Evolutionary conservation across 2,113 vertebrate genomes (phyloP).

Genomic region (Malaclemys terrapin): DNA sequence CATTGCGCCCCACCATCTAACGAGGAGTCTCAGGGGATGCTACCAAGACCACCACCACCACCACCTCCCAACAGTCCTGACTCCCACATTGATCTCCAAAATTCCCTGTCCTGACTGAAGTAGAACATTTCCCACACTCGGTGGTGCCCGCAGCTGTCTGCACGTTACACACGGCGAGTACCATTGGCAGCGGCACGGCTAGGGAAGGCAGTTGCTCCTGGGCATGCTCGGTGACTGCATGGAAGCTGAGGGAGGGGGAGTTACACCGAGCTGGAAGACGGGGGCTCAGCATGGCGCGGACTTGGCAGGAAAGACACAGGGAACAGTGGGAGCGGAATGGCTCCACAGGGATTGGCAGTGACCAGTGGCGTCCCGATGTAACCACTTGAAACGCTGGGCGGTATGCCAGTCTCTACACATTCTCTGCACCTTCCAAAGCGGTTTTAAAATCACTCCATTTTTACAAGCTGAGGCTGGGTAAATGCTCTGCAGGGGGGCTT

Average conservation of each 20-base stretch:
- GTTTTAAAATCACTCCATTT: not conserved
- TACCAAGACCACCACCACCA: not conserved
- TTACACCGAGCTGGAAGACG: not conserved
- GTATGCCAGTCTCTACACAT: not conserved
- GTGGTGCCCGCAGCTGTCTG: not conserved
- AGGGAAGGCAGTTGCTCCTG: no score
- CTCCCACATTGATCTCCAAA: not conserved
- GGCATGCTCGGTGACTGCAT: not conserved
- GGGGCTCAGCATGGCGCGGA: not conserved
- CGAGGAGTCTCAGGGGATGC: not conserved
- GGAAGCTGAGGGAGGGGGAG: not conserved
- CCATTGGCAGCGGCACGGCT: not conserved
- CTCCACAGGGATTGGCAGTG: not conserved
- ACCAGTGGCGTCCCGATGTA: not conserved
- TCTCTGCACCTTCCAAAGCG: not conserved
- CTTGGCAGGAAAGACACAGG: not conserved
- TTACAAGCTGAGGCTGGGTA: not conserved
- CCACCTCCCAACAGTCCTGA: not conserved
- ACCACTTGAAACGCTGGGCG: not conserved
- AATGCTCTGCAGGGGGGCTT: not conserved
- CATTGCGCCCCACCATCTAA: not conserved
- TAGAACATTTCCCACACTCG: not conserved
- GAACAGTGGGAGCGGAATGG: not conserved
- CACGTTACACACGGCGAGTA: not conserved
- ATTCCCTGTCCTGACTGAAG: not conserved